phyloP scores from a whole-genome alignment of 1,140 invertebrate genomes.

The Drosophila nebulosa region DNA sequence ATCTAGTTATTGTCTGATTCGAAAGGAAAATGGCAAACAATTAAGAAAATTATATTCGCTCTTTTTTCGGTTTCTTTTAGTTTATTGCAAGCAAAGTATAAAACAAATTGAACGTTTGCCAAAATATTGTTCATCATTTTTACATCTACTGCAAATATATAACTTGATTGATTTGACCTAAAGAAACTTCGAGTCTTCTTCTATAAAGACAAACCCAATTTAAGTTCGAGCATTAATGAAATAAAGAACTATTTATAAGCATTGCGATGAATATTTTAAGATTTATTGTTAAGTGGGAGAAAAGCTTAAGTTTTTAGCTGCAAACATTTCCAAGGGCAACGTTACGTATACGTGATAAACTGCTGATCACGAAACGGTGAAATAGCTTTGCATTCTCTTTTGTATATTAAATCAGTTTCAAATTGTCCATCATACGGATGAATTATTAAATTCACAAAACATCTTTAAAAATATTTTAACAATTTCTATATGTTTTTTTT shows the following conservation, averaged over 20 bases:
- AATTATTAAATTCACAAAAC: neutral
- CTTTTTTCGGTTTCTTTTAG: neutral
- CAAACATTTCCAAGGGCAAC: too few relatives aligned
- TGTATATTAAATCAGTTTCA: neutral
- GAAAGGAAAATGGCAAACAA: slow-evolving; percentile 20
- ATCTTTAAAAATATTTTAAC: neutral
- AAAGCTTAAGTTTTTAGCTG: too few relatives aligned
- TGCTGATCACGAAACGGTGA: neutral
- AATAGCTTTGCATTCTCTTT: neutral
- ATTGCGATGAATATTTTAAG: too few relatives aligned
- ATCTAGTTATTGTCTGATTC: slow-evolving; percentile 22
- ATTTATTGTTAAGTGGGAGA: too few relatives aligned
- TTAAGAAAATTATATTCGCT: slow-evolving; percentile 16
- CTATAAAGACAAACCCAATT: too few relatives aligned
- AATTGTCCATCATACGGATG: neutral
- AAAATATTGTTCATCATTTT: too few relatives aligned
- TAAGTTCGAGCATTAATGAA: too few relatives aligned
- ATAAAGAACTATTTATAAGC: too few relatives aligned
- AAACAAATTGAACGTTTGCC: neutral
- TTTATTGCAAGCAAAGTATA: too few relatives aligned
- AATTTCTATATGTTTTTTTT: neutral
- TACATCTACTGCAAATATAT: neutral
- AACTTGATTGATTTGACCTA: neutral
- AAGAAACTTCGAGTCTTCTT: too few relatives aligned
- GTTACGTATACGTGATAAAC: too few relatives aligned